Evolutionary conservation across 1,140 invertebrate species (phyloP).

Genomic region (Drosophila bipectinata): DNA sequence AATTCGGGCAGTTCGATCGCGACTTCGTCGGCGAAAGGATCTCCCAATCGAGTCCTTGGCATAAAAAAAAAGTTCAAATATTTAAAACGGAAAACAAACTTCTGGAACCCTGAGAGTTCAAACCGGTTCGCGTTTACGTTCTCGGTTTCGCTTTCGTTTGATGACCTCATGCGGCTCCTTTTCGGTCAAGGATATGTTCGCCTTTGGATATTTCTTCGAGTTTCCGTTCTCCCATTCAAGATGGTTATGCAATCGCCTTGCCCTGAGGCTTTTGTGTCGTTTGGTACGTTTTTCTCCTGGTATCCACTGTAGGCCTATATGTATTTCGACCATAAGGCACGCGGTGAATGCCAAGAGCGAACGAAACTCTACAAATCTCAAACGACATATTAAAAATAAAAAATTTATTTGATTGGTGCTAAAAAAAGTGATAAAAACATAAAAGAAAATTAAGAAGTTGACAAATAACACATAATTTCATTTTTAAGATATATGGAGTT

Average conservation of each 20-base stretch:
- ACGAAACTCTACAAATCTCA: slow-evolving; percentile 86
- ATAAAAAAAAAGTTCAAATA: background rate
- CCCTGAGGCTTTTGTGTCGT: slow-evolving; percentile 29
- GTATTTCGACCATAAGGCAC: slow-evolving; percentile 95
- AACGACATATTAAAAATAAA: background rate
- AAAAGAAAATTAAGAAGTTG: background rate
- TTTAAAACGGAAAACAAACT: background rate
- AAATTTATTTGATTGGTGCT: background rate
- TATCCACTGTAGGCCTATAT: slow-evolving; percentile 96
- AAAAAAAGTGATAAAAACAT: background rate
- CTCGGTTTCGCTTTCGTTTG: slow-evolving; percentile 35
- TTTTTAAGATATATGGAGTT: background rate
- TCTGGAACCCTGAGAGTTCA: slow-evolving; percentile 15
- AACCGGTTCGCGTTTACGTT: slow-evolving; percentile 34
- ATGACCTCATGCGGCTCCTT: slow-evolving; percentile 36
- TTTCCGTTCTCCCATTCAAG: background rate
- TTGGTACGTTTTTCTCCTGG: slow-evolving; percentile 88
- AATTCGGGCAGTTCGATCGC: slow-evolving; percentile 69
- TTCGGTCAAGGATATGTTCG: slow-evolving; percentile 31
- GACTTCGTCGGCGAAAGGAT: slow-evolving; percentile 37
- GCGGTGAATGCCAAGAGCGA: slow-evolving; percentile 98
- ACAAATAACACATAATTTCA: background rate
- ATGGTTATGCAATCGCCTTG: slow-evolving; percentile 8
- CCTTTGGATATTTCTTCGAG: slow-evolving; percentile 30
- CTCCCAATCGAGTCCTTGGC: slow-evolving; percentile 5